Evolutionary conservation across 2,888 invertebrate genomes (phyloP), one percentile per base, ranked within the genome.

Genomic region (Coecobrya sp.): DNA sequence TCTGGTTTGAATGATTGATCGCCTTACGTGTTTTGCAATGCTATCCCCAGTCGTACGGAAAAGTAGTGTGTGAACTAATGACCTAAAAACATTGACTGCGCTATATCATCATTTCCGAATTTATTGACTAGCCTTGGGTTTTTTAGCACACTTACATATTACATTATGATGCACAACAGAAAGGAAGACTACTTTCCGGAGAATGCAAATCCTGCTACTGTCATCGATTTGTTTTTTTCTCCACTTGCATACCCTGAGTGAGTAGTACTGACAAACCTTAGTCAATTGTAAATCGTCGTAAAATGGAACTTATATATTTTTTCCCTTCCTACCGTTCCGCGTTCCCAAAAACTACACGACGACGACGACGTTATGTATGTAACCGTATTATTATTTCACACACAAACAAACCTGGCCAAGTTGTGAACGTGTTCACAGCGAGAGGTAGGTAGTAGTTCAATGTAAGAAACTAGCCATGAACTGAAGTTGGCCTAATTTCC

Each of bases 401-500:
- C 10, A 52, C 13, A 79, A 76, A 42, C 42, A 62, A 62, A 10
- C 36, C 36, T 36, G 36, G 8, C 55, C 55, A 19, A 25, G 62
- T 62, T 76, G 22, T 79, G 25, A 62, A 62, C 79, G n/a, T 79
- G 30, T 55, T 25, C 36, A 2, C 10, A 11, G 5, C 1, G 65
- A 19, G 55, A 55, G 55, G n/a, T 19, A 55, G 13, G 55, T 55
- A 19, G 79, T 79, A 81, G 81, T 81, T 59, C 59, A 42, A 42
- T 82, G 82, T 2, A 55, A 82, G 11, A 7, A 42, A 19, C 13
- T 89, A 89, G 81, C 88, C 88, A 65, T 89, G 88, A 89, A 89
- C 88, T 89, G 42, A 59, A 89, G 59, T 79, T 91, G 91, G 8
- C 91, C 91, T 82, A 81, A 87, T 91, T 91, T 82, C 87, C 45